phyloP scores from a whole-genome alignment of 1,140 invertebrate genomes.

The Cyclina sinensis region DNA sequence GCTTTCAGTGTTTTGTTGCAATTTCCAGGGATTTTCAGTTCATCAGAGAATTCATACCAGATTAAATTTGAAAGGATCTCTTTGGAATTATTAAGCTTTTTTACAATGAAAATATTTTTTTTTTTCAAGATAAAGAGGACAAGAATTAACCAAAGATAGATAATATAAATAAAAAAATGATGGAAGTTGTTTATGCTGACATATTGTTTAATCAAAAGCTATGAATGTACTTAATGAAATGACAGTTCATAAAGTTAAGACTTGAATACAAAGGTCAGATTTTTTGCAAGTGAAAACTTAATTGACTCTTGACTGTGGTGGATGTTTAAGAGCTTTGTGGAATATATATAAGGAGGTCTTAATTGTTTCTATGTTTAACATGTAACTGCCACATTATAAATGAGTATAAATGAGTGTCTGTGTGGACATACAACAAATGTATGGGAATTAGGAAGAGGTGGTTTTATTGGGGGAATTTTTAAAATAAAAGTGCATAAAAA shows the following conservation, averaged over 20 bases:
- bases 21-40: too few relatives aligned
- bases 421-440: not conserved
- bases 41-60: too few relatives aligned
- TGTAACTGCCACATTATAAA: not conserved
- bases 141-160: too few relatives aligned
- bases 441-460: conserved; percentile 6
- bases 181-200: not conserved
- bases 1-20: too few relatives aligned
- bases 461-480: not conserved
- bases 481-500: too few relatives aligned
- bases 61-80: too few relatives aligned
- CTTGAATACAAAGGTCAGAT: conserved; percentile 4
- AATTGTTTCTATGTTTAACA: not conserved
- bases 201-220: not conserved
- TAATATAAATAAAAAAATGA: not conserved
- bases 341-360: not conserved
- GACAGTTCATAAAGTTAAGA: not conserved
- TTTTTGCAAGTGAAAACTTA: not conserved
- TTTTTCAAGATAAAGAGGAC: too few relatives aligned
- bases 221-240: not conserved
- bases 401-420: conserved; percentile 7
- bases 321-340: not conserved
- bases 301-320: not conserved
- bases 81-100: too few relatives aligned
- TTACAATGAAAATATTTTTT: too few relatives aligned